Evolutionary conservation across 2,113 vertebrate species (phyloP).

Genomic region (Malaclemys terrapin): DNA sequence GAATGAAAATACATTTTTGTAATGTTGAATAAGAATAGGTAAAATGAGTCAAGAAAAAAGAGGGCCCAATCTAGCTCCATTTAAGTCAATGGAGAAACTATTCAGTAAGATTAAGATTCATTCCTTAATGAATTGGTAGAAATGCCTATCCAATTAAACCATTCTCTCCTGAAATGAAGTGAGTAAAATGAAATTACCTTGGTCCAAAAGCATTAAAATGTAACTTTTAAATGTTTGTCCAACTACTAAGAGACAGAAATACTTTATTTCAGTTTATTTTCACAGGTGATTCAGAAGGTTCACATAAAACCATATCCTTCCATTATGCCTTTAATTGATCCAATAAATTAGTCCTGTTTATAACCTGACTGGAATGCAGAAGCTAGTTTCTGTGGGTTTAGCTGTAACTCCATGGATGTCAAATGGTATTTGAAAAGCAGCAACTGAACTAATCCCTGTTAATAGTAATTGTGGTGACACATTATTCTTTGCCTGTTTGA

Average conservation of each 20-base stretch:
- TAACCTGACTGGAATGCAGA: slow-evolving; percentile 63
- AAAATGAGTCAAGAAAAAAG: neutral
- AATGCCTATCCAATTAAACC: neutral
- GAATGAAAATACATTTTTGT: neutral
- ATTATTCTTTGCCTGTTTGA: slow-evolving; percentile 47
- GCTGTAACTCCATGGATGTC: slow-evolving; percentile 63
- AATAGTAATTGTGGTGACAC: slow-evolving; percentile 21
- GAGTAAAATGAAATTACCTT: neutral
- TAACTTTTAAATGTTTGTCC: slow-evolving; percentile 62
- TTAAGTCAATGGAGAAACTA: neutral
- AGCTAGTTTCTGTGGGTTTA: slow-evolving; percentile 67
- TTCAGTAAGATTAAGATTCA: neutral
- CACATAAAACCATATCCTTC: slow-evolving; percentile 49
- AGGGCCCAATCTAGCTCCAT: neutral
- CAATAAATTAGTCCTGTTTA: slow-evolving; percentile 61
- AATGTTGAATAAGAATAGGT: neutral
- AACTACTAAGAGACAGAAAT: slow-evolving; percentile 65
- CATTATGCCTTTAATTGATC: slow-evolving; percentile 49
- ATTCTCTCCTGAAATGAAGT: slow-evolving; percentile 10
- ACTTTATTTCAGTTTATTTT: slow-evolving; percentile 65
- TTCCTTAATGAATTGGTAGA: neutral
- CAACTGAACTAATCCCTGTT: slow-evolving; percentile 24
- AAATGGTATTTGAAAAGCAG: slow-evolving; percentile 53
- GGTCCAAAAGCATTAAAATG: slow-evolving; percentile 42
- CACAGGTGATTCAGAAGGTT: slow-evolving; percentile 48